Base-by-base conservation (phyloP, 2,888 invertebrate genomes). In the Chaetogeoica ovagalla region DNA sequence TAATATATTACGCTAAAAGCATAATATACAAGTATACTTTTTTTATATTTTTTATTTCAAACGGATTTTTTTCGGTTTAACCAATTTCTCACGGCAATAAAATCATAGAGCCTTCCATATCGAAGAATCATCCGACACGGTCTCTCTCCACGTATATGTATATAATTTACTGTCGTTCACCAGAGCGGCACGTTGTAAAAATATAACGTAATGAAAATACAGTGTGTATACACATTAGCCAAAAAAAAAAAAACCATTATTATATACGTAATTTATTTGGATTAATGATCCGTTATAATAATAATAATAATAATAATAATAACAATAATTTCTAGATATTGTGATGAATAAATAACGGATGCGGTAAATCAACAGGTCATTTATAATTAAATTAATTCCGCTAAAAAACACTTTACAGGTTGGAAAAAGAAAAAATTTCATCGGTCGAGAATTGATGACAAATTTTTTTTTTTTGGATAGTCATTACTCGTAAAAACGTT, bases 51-150 rank as follows among this genome's bases (percentile, higher is more conserved):
- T 19, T 3, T 55, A 6, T 19, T 55, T 17, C 55, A 19, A 55
- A 1, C 48, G 48, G 19, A 48, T 15, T 66, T 66, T 15, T 21
- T 66, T 17, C 17, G 21, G 19, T 55, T 13, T 30, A 63, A 23
- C 19, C n/a, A 30, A 76, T 76, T 76, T 68, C 59, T 68, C 68
- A 76, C 59, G 68, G 59, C 66, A 75, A 75, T 66, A 15, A 68
- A 43, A 48, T 43, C 66, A 59, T 48, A 30, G n/a, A 43, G 57
- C 59, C 43, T 76, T 68, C 59, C 75, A 59, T 48, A 48, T 66
- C 75, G 75, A 4, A 5, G 9, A 66, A 75, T 15, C 43, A 13
- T 8, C 43, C 43, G 75, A 76, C 66, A 76, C 59, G 75, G 59
- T 76, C 37, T 39, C 57, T 66, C 30, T 2, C 30, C 30, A 30